Percentiles rank a stretch among this genome's conserved stretches.
Conservation (phyloP, 2,888 invertebrate genomes). For the Rutpela maculata region DNA sequence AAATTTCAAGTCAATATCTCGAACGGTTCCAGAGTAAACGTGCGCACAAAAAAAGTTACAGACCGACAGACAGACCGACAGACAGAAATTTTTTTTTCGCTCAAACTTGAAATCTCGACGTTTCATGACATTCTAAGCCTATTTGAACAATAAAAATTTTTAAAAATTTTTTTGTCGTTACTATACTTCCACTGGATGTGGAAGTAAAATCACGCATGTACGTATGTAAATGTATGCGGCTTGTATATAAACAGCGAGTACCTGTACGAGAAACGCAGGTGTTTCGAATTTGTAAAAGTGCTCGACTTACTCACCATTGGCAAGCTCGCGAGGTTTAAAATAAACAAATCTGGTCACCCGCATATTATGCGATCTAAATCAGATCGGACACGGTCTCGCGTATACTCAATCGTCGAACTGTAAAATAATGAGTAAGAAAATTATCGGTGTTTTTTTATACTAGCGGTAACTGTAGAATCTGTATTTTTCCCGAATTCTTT, state of each 20-base stretch:
- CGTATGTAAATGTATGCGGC: too few species aligned
- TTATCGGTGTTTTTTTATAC: not conserved
- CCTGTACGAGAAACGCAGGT: conserved; percentile 44
- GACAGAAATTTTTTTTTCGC: too few species aligned
- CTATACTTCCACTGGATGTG: too few species aligned
- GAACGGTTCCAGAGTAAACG: too few species aligned
- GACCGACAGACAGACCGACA: too few species aligned
- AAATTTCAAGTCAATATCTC: too few species aligned
- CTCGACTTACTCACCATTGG: conserved; percentile 51
- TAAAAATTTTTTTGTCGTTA: too few species aligned
- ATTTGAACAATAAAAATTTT: too few species aligned
- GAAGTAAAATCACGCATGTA: too few species aligned
- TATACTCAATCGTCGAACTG: not conserved
- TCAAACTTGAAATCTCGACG: too few species aligned
- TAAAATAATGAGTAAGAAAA: not conserved
- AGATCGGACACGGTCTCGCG: not conserved
- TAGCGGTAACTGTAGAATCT: not conserved
- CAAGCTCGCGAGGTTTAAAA: conserved; percentile 45
- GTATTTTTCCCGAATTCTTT: not conserved
- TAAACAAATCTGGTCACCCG: conserved; percentile 38
- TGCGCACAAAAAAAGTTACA: too few species aligned
- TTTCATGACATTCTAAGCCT: too few species aligned
- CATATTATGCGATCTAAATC: conserved; percentile 3
- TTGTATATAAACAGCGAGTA: not conserved
- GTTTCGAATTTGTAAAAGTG: conserved; percentile 43